These are phyloP conservation scores for Oophaga pumilio DNA, from an alignment of 2,113 vertebrate genomes.

Conservation along the genomic window DNA sequence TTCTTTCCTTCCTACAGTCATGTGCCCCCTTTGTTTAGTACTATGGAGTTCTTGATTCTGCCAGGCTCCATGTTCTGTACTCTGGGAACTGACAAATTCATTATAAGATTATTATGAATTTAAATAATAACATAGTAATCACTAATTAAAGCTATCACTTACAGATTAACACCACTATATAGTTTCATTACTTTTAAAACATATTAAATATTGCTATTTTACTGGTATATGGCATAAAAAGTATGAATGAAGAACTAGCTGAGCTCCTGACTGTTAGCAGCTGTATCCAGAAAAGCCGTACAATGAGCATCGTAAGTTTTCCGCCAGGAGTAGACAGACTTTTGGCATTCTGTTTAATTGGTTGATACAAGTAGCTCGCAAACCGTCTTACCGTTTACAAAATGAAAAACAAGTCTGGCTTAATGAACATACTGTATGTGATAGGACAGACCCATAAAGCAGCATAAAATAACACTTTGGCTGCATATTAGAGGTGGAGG, in stretches of 20 bases:
- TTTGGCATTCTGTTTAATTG: conserved; percentile 10
- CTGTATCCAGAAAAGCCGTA: not conserved
- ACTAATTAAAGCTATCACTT: conserved; percentile 1
- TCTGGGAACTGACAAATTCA: not conserved
- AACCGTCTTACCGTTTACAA: conserved; percentile 4
- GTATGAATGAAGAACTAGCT: not conserved
- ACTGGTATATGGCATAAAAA: not conserved
- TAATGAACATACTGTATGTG: not conserved
- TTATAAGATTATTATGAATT: not conserved
- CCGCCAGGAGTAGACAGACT: conserved; percentile 13
- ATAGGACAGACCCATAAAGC: conserved; percentile 1
- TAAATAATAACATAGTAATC: not conserved
- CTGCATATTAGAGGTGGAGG: not conserved
- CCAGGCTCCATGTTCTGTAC: not conserved
- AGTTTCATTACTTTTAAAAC: not conserved
- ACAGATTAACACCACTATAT: not conserved
- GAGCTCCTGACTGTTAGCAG: not conserved
- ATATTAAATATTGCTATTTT: not conserved
- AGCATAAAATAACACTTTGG: not conserved
- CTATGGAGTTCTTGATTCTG: not conserved
- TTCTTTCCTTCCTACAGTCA: no score
- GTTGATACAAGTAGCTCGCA: not conserved
- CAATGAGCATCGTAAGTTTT: not conserved
- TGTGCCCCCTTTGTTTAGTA: no score
- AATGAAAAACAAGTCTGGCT: not conserved